A percentile compares a stretch with the other conserved stretches of the same genome.
Evolutionary conservation across 2,113 vertebrate species (phyloP).

Genomic region (Prionailurus viverrinus): DNA sequence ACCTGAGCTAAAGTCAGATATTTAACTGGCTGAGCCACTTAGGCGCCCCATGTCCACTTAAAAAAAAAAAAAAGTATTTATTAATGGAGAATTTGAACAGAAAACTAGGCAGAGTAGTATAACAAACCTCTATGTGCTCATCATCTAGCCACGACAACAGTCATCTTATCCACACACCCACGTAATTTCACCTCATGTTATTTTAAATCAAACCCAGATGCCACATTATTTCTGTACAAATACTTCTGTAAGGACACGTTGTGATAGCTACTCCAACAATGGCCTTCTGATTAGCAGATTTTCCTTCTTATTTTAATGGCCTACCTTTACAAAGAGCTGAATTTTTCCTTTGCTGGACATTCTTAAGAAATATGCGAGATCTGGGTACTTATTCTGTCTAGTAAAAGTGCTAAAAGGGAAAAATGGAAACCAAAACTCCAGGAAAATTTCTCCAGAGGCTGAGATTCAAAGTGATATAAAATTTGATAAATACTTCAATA

Average conservation of each 20-base stretch:
- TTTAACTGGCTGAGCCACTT: too few relatives aligned
- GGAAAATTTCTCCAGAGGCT: background rate
- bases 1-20: too few relatives aligned
- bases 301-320: background rate
- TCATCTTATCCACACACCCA: background rate
- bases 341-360: background rate
- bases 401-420: background rate
- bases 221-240: background rate
- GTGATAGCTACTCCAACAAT: background rate
- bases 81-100: background rate
- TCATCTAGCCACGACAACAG: background rate
- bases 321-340: background rate
- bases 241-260: background rate
- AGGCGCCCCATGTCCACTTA: too few relatives aligned
- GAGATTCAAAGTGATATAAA: background rate
- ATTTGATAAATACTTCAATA: background rate
- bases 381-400: background rate
- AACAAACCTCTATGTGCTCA: background rate
- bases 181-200: background rate
- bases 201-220: background rate
- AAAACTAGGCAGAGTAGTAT: background rate
- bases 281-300: background rate
- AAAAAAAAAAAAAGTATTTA: background rate
- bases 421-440: background rate
- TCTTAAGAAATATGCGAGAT: conserved; percentile 21